Conservation (phyloP, 1,140 invertebrate genomes). For the Ceratosolen fusciceps region DNA sequence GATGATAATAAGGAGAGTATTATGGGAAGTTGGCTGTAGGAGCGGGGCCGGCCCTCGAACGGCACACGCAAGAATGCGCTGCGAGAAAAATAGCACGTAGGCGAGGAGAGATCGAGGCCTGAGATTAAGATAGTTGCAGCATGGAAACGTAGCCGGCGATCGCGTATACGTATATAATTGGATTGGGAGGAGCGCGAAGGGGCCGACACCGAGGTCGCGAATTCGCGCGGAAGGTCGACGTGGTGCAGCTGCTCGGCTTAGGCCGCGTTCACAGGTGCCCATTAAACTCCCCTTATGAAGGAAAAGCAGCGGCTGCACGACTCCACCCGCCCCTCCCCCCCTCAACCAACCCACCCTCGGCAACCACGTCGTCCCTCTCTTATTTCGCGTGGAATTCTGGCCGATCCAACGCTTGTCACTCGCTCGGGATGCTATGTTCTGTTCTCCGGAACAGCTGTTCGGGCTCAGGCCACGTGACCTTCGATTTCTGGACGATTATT, state of each 20-base stretch:
- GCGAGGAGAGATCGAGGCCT: background rate
- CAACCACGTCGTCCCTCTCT: background rate
- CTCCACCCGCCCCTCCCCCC: no score
- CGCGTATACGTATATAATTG: no score
- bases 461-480: no score
- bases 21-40: background rate
- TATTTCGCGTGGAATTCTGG: no score
- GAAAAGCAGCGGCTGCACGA: background rate
- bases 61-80: slow-evolving; percentile 18
- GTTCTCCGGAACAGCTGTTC: no score
- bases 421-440: no score
- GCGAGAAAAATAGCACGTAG: background rate
- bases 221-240: background rate
- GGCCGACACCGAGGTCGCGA: background rate
- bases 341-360: no score
- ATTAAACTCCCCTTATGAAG: background rate
- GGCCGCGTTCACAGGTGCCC: background rate
- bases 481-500: no score
- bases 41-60: background rate
- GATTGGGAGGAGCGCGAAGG: no score
- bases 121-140: no score
- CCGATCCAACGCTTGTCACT: no score
- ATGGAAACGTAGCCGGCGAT: no score
- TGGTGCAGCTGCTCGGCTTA: background rate
- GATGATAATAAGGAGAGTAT: background rate